A percentile compares a stretch with the other conserved stretches of the same genome.
phyloP scores from a whole-genome alignment of 1,140 invertebrate genomes.

The Leguminivora glycinivorella region DNA sequence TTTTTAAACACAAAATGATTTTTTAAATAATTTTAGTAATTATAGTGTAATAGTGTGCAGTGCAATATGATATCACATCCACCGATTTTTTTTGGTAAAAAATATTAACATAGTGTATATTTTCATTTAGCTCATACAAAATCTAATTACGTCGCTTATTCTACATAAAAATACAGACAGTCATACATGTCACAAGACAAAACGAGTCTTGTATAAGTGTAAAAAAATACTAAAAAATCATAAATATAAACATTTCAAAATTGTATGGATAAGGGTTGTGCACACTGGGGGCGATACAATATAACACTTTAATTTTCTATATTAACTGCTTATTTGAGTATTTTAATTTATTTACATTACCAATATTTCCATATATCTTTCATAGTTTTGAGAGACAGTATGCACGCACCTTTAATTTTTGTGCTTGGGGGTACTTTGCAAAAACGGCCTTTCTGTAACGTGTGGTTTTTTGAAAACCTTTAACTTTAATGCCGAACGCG shows the following conservation, averaged over 20 bases:
- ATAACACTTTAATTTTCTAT: constrained; percentile 2
- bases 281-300: constrained; percentile 37
- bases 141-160: constrained; percentile 65
- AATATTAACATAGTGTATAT: constrained; percentile 57
- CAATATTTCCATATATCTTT: constrained; percentile 10
- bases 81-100: constrained; percentile 28
- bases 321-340: constrained; percentile 19
- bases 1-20: neutral
- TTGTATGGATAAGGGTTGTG: constrained; percentile 40
- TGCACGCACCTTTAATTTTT: constrained; percentile 53
- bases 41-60: neutral
- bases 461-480: constrained; percentile 54
- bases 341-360: constrained; percentile 23
- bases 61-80: constrained; percentile 5
- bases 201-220: constrained; percentile 34
- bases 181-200: constrained; percentile 42
- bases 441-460: constrained; percentile 46
- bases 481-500: neutral
- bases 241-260: constrained; percentile 57
- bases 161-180: constrained; percentile 58
- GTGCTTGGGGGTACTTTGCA: constrained; percentile 58
- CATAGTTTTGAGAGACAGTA: constrained; percentile 35
- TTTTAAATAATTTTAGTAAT: neutral
- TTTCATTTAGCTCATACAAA: constrained; percentile 70
- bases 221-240: constrained; percentile 45